Base-by-base conservation (phyloP, 2,113 vertebrate species). In the Monarcha castaneiventris region DNA sequence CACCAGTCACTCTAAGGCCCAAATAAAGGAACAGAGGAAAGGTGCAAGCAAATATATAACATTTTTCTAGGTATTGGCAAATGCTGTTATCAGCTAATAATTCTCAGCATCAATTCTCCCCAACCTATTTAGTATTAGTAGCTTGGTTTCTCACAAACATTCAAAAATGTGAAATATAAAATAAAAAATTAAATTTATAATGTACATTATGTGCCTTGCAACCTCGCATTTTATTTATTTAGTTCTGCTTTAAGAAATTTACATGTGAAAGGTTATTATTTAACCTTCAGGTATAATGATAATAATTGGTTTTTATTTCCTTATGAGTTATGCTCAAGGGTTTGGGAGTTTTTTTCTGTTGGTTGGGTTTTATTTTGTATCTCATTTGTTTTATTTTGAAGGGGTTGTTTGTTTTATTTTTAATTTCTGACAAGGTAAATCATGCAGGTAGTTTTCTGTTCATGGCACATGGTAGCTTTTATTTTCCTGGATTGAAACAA, bases 271-370 rank as follows among this genome's bases (percentile, higher is more conserved):
- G 1, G 46, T 18, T 43, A 54, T 69, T 62, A 69, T 90, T 80
- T 63, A 62, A 58, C 12, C 8, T 93, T 83, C 7, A 22, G 10
- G 3, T 63, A 29, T 9, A 17, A 32, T 17, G 7, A 37, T 18
- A 58, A 44, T 26, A 62, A 37, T 44, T 19, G n/a, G 2, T 4
- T 4, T 44, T 68, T 82, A 27, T 68, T 84, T 12, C 3, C 27
- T 54, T 25, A 13, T 10, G 9, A 7, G 26, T 92, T 73, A 29
- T 46, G 63, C 6, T 54, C 16, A 43, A 51, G 14, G 8, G 5
- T 0, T 39, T 67, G 35, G 4, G 1, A 0, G 2, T 15, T 73
- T 9, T 25, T 32, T 17, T 32, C 21, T 12, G 3, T 59, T 67
- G 19, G 7, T 86, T 72, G 17, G 4, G 25, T 6, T 12, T 41